Evolutionary conservation across 1,140 invertebrate species (phyloP), one percentile per base, ranked within the genome.

Genomic region (Aradophagus sp.): DNA sequence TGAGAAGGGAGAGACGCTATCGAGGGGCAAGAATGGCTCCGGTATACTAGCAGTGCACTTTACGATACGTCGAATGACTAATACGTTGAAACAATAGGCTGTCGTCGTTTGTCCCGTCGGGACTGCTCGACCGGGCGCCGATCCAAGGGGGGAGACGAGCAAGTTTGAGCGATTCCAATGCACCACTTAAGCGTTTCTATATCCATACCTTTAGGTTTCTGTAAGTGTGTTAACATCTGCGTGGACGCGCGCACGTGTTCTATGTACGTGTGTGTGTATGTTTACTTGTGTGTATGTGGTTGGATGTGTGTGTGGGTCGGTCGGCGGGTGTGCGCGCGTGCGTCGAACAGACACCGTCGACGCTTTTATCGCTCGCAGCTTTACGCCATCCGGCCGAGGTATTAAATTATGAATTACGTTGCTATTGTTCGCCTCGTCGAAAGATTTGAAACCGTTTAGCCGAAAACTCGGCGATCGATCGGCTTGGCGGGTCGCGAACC

Each of bases 61-160:
- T 81, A 76, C 83, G 79, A 85, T 85, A 84, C 77, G 80, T 83
- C 81, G 81, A 86, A 86, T 85, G 83, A 86, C 84, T 85, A 86
- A 86, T 86, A 85, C 80, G 82, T 76, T 81, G 83, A 84, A 85
- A 85, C 82, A 86, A 86, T 85, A 82, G 84, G 81, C 83, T 80
- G 79, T 81, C 82, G 81, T 84, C 79, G 80, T 71, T 66, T 75
- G 75, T 75, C 76, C 72, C 77, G 79, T 78, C 77, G 81, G 82
- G 76, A 79, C 74, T 78, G 78, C 76, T 68, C 77, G 73, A 69
- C 71, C 73, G 63, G 66, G 50, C 65, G 65, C 59, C 59, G 58
- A 62, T 66, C 59, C 42, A 48, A 66, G 56, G 67, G 67, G 38
- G 63, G 72, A 73, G 77, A 61, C 52, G 73, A 72, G 76, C 65